Evolutionary conservation across 2,113 vertebrate genomes (phyloP), one percentile per base, ranked within the genome.

Genomic region (Tragelaphus strepsiceros): DNA sequence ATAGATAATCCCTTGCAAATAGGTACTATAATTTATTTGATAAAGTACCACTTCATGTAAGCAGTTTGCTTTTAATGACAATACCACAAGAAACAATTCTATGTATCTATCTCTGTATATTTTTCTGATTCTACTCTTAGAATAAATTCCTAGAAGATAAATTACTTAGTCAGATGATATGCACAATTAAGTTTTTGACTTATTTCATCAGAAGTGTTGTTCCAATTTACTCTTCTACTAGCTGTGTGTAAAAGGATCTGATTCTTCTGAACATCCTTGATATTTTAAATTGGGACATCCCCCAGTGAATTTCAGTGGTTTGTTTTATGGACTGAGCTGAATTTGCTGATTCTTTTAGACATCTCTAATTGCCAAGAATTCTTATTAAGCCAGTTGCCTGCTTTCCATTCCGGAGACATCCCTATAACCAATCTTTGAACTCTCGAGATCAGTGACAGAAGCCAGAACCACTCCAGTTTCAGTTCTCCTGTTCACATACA

Each of bases 201-300:
- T 14, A 39, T 59, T 96, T 96, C 74, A 71, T 83, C 62, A 90
- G 43, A 96, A 87, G 67, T 64, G 30, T 89, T 96, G 49, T 80
- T 93, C 32, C 22, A 35, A 56, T 95, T 94, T 94, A 83, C 22
- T 87, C 53, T 88, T 32, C 49, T 56, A 71, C 46, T 24, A 74
- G 43, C 53, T 85, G 4, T 39, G 21, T 53, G 77, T 62, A 12
- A 96, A 96, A 91, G 35, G 46, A 77, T 35, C 24, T 43, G 16
- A 28, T 94, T 90, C 81, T 88, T 94, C 81, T 43, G 54, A 90
- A 90, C 3, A 28, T 71, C 11, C 74, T 67, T 82, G 0, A 54
- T 91, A 54, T 58, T 88, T 91, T 67, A 88, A 88, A 78, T 77
- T 67, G 91, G 43, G 49, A 5, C 64, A 85, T 46, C 59, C 35